Evolutionary conservation across 2,888 invertebrate species (phyloP).

Genomic region (Lathronympha strigana): DNA sequence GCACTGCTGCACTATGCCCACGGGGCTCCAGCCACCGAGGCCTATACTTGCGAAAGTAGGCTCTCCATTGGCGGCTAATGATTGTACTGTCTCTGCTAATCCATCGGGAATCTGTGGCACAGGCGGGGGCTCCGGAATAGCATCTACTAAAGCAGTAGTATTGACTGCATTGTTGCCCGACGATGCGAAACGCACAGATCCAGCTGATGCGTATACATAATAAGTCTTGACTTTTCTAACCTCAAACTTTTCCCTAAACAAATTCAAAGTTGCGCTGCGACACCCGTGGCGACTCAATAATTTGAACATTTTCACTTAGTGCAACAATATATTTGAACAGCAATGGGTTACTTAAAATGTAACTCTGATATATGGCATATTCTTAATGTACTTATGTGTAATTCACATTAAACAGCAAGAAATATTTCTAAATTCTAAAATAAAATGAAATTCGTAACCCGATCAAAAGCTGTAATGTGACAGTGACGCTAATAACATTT

Average conservation of each 20-base stretch:
- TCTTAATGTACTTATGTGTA: slow-evolving; percentile 14
- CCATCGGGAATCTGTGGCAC: slow-evolving; percentile 69
- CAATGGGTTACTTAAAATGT: slow-evolving; percentile 46
- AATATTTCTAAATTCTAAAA: slow-evolving; percentile 35
- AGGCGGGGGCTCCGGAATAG: slow-evolving; percentile 77
- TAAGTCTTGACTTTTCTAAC: slow-evolving; percentile 77
- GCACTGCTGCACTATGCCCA: slow-evolving; percentile 91
- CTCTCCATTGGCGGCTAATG: slow-evolving; percentile 86
- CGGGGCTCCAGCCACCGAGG: slow-evolving; percentile 92
- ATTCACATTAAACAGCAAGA: slow-evolving; percentile 13
- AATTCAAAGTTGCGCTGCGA: slow-evolving; percentile 68
- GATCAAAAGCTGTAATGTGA: slow-evolving; percentile 12
- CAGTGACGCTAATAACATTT: slow-evolving; percentile 12
- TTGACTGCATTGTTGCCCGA: slow-evolving; percentile 62
- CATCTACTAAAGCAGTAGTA: slow-evolving; percentile 59
- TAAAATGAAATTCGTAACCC: slow-evolving; percentile 40
- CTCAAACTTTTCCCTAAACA: slow-evolving; percentile 75
- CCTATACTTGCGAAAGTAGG: slow-evolving; percentile 92
- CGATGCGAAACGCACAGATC: slow-evolving; percentile 70
- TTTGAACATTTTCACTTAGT: slow-evolving; percentile 68
- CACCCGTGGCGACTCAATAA: slow-evolving; percentile 72
- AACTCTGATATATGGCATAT: slow-evolving; percentile 32
- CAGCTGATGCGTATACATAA: slow-evolving; percentile 73
- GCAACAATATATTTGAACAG: slow-evolving; percentile 26
- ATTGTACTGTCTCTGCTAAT: slow-evolving; percentile 68